Percentiles rank a stretch among this genome's conserved stretches.
These are phyloP conservation scores for Sericinus montela DNA, from an alignment of 2,888 invertebrate genomes.

Conservation along the genomic window DNA sequence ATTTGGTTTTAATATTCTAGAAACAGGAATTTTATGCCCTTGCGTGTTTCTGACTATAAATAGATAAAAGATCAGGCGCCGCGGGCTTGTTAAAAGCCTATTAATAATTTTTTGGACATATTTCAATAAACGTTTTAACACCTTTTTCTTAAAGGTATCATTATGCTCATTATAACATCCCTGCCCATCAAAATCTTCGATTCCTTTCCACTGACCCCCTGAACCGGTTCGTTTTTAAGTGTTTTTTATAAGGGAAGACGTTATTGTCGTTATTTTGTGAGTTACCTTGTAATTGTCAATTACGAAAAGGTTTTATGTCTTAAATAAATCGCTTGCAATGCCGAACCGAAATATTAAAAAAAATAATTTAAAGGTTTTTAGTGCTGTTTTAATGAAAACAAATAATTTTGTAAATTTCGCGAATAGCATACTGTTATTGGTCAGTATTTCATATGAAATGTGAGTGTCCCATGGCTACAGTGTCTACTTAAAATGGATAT, in stretches of 20 bases:
- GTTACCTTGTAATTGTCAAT: conserved; percentile 14
- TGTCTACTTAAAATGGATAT: no score
- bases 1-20: conserved; percentile 37
- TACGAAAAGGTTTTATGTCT: neutral
- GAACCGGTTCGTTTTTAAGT: conserved; percentile 8
- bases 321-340: no score
- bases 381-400: no score
- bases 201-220: conserved; percentile 31
- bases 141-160: conserved; percentile 74
- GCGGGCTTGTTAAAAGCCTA: conserved; percentile 74
- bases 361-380: no score
- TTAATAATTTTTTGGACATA: conserved; percentile 69
- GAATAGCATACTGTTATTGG: no score
- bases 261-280: conserved; percentile 7
- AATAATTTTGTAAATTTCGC: no score
- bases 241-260: conserved; percentile 17
- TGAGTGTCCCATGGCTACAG: no score
- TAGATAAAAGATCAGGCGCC: conserved; percentile 29
- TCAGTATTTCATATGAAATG: no score
- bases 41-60: conserved; percentile 7
- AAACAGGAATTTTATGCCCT: neutral
- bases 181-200: conserved; percentile 33
- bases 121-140: conserved; percentile 78
- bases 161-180: conserved; percentile 65
- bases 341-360: no score